Conservation (phyloP, 2,797 vertebrate genomes). For the Sebastes minor region DNA sequence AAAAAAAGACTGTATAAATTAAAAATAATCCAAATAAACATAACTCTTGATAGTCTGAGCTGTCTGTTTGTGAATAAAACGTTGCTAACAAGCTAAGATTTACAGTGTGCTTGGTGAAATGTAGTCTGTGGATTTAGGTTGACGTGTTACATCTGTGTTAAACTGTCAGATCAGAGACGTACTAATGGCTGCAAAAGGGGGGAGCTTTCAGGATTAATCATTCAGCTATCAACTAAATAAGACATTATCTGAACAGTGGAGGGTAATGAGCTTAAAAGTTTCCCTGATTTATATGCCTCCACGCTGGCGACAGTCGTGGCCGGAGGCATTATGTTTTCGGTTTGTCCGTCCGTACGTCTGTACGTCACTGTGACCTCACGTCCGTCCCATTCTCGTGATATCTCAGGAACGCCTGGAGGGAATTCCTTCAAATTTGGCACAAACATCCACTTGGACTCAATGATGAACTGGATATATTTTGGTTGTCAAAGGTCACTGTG, state of each 20-base stretch:
- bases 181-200: conserved; percentile 35
- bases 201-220: conserved; percentile 39
- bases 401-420: too few relatives aligned
- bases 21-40: conserved; percentile 24
- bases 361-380: too few relatives aligned
- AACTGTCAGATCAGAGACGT: conserved; percentile 50
- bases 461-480: too few relatives aligned
- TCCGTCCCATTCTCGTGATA: too few relatives aligned
- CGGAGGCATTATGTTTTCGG: too few relatives aligned
- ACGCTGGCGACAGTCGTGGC: too few relatives aligned
- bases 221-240: conserved; percentile 35
- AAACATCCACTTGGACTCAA: too few relatives aligned
- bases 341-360: too few relatives aligned
- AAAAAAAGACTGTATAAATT: conserved; percentile 16
- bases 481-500: too few relatives aligned
- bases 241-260: conserved; percentile 13
- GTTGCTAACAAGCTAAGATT: conserved; percentile 33
- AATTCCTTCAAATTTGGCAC: too few relatives aligned
- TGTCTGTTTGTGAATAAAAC: conserved; percentile 25
- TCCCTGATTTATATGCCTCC: neutral
- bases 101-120: conserved; percentile 11
- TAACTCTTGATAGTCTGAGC: conserved; percentile 9
- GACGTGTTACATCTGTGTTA: conserved; percentile 30
- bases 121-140: conserved; percentile 44
- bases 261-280: conserved; percentile 16